phyloP scores from a whole-genome alignment of 64 coral and sea anemone genomes.

The Actinia tenebrosa region DNA sequence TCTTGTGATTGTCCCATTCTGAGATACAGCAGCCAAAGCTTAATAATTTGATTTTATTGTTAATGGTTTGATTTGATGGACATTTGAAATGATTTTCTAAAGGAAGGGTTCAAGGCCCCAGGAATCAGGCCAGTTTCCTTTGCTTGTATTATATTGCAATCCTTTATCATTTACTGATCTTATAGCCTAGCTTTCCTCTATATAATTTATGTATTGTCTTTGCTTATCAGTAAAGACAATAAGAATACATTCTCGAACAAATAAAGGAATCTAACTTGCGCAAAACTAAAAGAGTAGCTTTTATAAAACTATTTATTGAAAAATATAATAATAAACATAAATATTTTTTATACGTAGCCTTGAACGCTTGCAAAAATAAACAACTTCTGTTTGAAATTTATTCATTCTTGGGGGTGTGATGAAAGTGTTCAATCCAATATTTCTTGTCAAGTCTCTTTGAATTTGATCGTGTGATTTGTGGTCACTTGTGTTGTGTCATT shows the following conservation, averaged over 20 bases:
- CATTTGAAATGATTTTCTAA: neutral
- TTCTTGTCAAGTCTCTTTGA: neutral
- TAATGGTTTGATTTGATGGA: neutral
- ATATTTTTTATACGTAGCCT: neutral
- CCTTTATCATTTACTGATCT: neutral
- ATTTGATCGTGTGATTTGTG: constrained; percentile 19
- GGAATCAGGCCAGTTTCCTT: neutral
- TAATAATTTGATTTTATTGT: neutral
- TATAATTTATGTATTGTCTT: neutral
- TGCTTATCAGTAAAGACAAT: neutral
- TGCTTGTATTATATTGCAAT: neutral
- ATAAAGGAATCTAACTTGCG: neutral
- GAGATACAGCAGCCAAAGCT: too few relatives aligned
- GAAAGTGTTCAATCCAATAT: neutral
- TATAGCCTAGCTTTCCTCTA: neutral
- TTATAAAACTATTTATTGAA: neutral
- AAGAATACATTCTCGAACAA: neutral
- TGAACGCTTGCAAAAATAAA: constrained; percentile 23
- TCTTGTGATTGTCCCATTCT: too few relatives aligned
- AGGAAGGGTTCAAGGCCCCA: neutral
- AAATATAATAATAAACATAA: neutral
- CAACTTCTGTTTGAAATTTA: neutral
- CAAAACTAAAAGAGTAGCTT: neutral
- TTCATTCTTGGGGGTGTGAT: neutral
- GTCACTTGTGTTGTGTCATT: constrained; percentile 17